A percentile compares a stretch with the other conserved stretches of the same genome.
These are phyloP conservation scores for Erinaceus europaeus DNA, from an alignment of 2,113 vertebrate species.

Conservation along the genomic window DNA sequence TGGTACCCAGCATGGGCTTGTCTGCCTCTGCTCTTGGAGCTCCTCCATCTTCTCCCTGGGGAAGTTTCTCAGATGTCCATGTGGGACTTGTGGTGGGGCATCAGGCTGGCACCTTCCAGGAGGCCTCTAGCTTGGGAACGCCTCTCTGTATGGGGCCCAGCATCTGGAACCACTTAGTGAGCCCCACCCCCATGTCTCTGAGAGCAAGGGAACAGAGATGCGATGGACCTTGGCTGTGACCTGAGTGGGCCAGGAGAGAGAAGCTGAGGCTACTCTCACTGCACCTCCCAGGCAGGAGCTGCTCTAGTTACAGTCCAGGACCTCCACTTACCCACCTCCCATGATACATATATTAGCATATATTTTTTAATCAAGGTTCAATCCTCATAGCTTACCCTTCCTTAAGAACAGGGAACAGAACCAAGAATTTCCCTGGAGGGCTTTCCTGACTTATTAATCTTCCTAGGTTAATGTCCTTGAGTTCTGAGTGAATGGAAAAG, in stretches of 20 bases:
- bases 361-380: background rate
- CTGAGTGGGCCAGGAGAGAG: background rate
- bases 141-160: background rate
- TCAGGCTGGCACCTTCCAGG: background rate
- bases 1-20: no score
- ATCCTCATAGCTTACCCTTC: background rate
- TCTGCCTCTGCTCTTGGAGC: no score
- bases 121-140: background rate
- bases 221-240: background rate
- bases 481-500: background rate
- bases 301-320: background rate
- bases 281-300: background rate
- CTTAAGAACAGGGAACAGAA: background rate
- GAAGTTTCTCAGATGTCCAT: background rate
- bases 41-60: no score
- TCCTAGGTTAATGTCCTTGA: background rate
- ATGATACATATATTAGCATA: background rate
- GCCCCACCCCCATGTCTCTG: background rate
- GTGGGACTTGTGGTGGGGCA: accelerated
- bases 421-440: accelerated
- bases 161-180: background rate
- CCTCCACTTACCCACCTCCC: background rate
- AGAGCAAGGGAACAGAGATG: no score
- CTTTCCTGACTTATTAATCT: background rate
- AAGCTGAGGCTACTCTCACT: background rate